These are phyloP conservation scores for Phoeniculus purpureus DNA, from an alignment of 2,797 vertebrate species.

Conservation along the genomic window DNA sequence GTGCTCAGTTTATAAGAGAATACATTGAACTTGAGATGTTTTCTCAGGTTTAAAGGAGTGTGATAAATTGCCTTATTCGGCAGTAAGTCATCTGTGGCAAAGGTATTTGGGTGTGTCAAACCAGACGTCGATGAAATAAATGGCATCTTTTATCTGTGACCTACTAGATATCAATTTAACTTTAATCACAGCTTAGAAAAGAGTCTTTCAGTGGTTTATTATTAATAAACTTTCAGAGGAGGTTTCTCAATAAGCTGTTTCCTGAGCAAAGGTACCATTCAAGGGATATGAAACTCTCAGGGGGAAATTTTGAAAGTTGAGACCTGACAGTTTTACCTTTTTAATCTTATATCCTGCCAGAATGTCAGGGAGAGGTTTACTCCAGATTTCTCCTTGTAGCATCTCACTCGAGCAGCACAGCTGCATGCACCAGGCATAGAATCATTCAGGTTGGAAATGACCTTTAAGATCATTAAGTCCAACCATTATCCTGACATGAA, in stretches of 20 bases:
- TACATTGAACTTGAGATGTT: neutral
- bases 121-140: neutral
- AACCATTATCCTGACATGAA: neutral
- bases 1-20: neutral
- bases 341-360: neutral
- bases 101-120: neutral
- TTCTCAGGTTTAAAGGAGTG: neutral
- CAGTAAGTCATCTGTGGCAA: neutral
- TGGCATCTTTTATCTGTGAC: neutral
- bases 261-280: neutral
- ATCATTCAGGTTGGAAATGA: too few species aligned
- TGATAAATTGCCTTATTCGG: neutral
- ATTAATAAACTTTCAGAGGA: neutral
- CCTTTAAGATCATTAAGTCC: too few species aligned
- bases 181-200: neutral
- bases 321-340: neutral
- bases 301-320: neutral
- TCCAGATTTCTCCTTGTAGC: neutral
- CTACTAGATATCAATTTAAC: neutral
- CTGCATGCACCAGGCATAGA: neutral
- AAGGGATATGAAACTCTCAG: neutral
- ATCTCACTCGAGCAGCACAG: neutral
- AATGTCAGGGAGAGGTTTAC: neutral
- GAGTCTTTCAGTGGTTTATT: neutral
- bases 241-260: neutral